Base-by-base conservation (phyloP, 2,797 vertebrate species). In the Acridotheres tristis region DNA sequence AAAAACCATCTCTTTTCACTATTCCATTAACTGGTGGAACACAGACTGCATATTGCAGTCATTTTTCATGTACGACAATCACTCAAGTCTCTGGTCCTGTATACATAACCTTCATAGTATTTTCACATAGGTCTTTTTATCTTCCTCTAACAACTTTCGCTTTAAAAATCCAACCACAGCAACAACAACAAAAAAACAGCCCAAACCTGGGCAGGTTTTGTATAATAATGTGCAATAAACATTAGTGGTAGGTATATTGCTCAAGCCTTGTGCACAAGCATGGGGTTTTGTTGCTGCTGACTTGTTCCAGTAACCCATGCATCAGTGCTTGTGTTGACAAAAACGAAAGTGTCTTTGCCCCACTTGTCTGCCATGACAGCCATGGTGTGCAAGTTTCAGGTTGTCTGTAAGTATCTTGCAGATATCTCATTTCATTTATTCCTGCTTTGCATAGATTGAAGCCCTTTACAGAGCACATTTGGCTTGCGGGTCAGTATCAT, bases 1-100 rank as follows among this genome's bases (percentile, higher is more conserved):
- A 29, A 69, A 73, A 61, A 27, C 0, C 34, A 78, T 66, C 0
- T 6, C 5, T 77, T 47, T 67, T 58, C 6, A 36, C 8, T 10
- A 17, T 20, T 54, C 7, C 16, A 5, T 38, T 50, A 82, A 9
- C 40, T 61, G 38, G 16, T 58, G 27, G 11, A 82, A 40, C 40
- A 53, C 13, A 71, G 26, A 42, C 5, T 27, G 11, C 5, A 19
- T 22, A 10, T 21, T 88, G n/a, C 8, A n/a, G 40, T 42, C 4
- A 18, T 34, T 66, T 82, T 58, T 69, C 5, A 18, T 6, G 7
- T 57, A 45, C 4, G 0, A 1, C 27, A 16, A 62, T 43, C 4
- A 3, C 9, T 73, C 15, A 27, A 10, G 73, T 32, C 16, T 94
- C 45, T 85, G 21, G 4, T 90, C 34, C 30, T 68, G 8, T 54